Evolutionary conservation across 2,888 invertebrate species (phyloP).

Genomic region (Notocelia uddmanniana): DNA sequence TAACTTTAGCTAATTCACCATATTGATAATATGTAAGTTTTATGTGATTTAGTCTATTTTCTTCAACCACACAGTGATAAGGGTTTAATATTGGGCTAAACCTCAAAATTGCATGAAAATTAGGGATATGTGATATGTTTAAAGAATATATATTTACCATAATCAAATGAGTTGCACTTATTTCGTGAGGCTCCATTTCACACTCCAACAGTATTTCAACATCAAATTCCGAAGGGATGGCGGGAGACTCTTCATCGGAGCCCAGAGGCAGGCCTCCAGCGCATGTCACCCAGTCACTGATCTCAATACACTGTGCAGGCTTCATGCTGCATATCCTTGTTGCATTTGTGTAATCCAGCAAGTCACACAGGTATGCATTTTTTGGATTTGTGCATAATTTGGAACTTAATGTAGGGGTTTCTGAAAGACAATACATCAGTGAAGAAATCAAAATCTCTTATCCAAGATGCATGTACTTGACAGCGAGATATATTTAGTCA

Average conservation of each 20-base stretch:
- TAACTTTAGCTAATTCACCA: no score
- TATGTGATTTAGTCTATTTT: no score
- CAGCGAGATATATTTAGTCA: not conserved
- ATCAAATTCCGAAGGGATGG: conserved; percentile 66
- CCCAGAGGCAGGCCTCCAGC: conserved; percentile 74
- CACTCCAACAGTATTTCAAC: conserved; percentile 79
- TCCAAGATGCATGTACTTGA: not conserved
- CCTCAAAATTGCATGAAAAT: no score
- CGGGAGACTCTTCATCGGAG: conserved; percentile 64
- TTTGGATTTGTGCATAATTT: conserved; percentile 84
- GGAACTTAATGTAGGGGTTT: conserved; percentile 83
- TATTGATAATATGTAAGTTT: no score
- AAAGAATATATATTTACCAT: conserved; percentile 57
- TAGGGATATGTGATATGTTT: not conserved
- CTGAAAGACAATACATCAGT: conserved; percentile 61
- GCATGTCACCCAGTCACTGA: conserved; percentile 80
- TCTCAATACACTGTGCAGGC: conserved; percentile 77
- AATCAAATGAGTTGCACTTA: conserved; percentile 62
- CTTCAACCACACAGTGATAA: no score
- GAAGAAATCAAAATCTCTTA: not conserved
- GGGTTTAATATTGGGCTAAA: no score
- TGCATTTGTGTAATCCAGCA: conserved; percentile 81
- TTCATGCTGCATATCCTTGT: conserved; percentile 82
- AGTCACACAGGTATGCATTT: conserved; percentile 87
- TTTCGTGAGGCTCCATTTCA: conserved; percentile 79